These are phyloP conservation scores for Zaprionus africanus DNA, from an alignment of 1,140 invertebrate genomes.

Conservation along the genomic window DNA sequence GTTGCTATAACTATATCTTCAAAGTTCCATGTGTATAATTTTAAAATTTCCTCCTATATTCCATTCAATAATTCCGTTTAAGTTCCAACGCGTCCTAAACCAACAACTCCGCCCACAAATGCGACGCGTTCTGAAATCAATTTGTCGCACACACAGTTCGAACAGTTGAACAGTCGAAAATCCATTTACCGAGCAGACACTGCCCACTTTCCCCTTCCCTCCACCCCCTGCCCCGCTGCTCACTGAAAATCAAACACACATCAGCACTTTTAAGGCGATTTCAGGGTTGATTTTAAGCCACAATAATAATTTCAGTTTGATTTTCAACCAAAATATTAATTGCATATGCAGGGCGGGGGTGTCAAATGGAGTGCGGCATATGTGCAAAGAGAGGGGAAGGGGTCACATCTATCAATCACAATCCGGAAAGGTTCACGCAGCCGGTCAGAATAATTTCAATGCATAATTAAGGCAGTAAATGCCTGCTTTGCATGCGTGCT, in stretches of 20 bases:
- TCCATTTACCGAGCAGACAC: slow-evolving; percentile 11
- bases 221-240: background rate
- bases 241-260: background rate
- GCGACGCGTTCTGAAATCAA: slow-evolving; percentile 57
- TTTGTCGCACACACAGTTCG: slow-evolving; percentile 64
- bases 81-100: background rate
- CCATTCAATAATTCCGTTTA: background rate
- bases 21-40: background rate
- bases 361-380: slow-evolving; percentile 64
- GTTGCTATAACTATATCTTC: background rate
- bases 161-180: slow-evolving; percentile 18
- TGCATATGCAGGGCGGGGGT: slow-evolving; percentile 57
- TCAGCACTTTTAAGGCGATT: slow-evolving; percentile 15
- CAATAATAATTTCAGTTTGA: slow-evolving; percentile 75
- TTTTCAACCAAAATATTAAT: slow-evolving; percentile 75
- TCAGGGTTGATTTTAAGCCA: slow-evolving; percentile 46
- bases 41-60: too few relatives aligned
- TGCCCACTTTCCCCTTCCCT: slow-evolving; percentile 23
- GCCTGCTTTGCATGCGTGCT: slow-evolving; percentile 40
- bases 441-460: slow-evolving; percentile 23
- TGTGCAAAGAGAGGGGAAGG: slow-evolving; percentile 34
- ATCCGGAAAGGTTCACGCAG: slow-evolving; percentile 38
- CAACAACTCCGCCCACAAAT: slow-evolving; percentile 1
- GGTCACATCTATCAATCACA: slow-evolving; percentile 61
- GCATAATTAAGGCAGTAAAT: slow-evolving; percentile 19